Base-by-base conservation (phyloP, 2,113 vertebrate species). In the Urocitellus parryii region DNA sequence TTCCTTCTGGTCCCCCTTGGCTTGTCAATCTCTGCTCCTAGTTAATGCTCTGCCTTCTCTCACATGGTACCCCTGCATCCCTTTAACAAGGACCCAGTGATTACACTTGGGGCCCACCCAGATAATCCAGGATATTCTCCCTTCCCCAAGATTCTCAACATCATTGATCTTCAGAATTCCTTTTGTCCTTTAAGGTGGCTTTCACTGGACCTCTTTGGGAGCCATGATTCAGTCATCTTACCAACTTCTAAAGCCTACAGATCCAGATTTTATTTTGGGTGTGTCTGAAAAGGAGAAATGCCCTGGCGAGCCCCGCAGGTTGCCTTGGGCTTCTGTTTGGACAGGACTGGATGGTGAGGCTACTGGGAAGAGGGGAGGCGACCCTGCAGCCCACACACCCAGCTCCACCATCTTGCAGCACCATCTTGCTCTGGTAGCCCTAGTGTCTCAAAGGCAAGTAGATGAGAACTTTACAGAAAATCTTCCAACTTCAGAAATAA, bases 381-480 rank as follows among this genome's bases (percentile, higher is more conserved):
- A 32, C 0, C 45, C 53, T 4, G 34, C 7, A 53, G 45, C 8
- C 1, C 6, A 8, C 0, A 29, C 3, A 3, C 11, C 6, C 34
- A 13, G 58, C 77, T 84, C 39, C 34, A 76, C 45, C 20, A 20
- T 11, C 3, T 0, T 12, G 63, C 32, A 13, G n/a, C 76, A n/a
- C 8, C 8, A 68, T n/a, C 20, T 1, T 2, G 65, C 70, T 78
- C 61, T 34, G 29, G 77, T 3, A 67, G 39, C 27, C 34, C 34
- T 16, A 5, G 12, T 8, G 18, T 37, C 67, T 39, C 73, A 58
- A 24, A 45, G 83, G 72, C 67, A 85, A n/a, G 53, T 37, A 48
- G 56, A 12, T 42, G 73, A 77, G 45, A 10, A n/a, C 77, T 87
- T 56, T 48, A 53, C n/a, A 83, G 79, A 87, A 91, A 86, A 72